A percentile compares a stretch with the other conserved stretches of the same genome.
Evolutionary conservation across 2,888 invertebrate genomes (phyloP).

Genomic region (Meganola albula): DNA sequence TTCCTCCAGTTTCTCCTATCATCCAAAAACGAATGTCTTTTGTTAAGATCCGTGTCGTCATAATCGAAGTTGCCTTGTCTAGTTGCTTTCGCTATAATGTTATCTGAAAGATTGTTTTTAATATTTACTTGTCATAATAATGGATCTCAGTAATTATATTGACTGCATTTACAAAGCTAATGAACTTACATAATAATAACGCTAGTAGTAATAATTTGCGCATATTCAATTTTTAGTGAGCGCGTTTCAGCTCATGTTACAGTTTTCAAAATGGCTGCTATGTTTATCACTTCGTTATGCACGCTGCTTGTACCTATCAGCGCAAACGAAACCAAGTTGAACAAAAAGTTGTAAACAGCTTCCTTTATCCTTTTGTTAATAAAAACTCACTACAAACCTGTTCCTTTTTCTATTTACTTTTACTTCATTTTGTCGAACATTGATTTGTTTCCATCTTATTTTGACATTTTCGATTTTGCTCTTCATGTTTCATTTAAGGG

Average conservation of each 20-base stretch:
- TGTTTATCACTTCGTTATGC: conserved; percentile 35
- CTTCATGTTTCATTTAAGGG: no score
- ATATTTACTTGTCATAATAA: conserved; percentile 7
- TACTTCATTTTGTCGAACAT: no score
- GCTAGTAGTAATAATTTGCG: conserved; percentile 56
- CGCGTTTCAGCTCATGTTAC: conserved; percentile 20
- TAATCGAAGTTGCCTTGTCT: conserved; percentile 53
- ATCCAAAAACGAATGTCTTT: conserved; percentile 49
- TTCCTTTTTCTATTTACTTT: no score
- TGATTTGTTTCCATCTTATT: no score
- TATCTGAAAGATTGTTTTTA: conserved; percentile 44
- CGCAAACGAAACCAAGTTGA: no score
- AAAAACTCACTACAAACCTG: no score
- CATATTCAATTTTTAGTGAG: conserved; percentile 40
- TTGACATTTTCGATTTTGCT: no score
- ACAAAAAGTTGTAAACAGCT: no score
- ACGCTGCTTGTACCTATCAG: no score
- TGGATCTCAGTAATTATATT: no score
- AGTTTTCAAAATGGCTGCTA: conserved; percentile 29
- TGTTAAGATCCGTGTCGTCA: conserved; percentile 50
- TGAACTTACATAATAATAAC: conserved; percentile 59
- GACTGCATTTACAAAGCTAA: conserved; percentile 9
- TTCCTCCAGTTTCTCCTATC: conserved; percentile 64
- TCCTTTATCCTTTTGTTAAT: no score
- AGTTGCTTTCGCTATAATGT: conserved; percentile 46